These are phyloP conservation scores for Lepus europaeus DNA, from an alignment of 2,113 vertebrate genomes.

Conservation along the genomic window DNA sequence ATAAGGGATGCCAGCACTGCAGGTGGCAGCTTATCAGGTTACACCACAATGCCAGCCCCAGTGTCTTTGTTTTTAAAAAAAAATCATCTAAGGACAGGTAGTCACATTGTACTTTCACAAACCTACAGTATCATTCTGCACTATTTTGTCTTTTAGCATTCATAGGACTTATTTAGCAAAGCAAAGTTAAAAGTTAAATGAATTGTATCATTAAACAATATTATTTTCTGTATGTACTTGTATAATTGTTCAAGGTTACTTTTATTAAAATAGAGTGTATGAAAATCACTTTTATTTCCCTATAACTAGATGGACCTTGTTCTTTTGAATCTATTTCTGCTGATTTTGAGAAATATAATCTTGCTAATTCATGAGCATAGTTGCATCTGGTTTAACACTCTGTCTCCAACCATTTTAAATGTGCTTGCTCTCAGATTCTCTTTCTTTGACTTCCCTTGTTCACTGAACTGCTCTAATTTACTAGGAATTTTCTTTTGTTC, in stretches of 20 bases:
- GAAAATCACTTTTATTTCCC: constrained; percentile 13
- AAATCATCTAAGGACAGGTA: background rate
- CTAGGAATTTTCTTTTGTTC: background rate
- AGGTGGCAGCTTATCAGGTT: too few relatives aligned
- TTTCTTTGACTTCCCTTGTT: background rate
- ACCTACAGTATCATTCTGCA: background rate
- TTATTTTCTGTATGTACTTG: background rate
- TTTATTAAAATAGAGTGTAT: background rate
- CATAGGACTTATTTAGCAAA: background rate
- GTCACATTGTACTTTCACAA: background rate
- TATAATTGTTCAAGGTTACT: background rate
- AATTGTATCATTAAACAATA: constrained; percentile 12
- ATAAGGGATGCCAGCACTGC: too few relatives aligned
- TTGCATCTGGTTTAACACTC: background rate
- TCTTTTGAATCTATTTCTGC: constrained; percentile 29
- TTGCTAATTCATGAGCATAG: constrained; percentile 26
- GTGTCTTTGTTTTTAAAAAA: background rate
- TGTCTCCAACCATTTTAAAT: constrained; percentile 23
- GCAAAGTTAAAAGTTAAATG: background rate
- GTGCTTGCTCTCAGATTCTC: background rate
- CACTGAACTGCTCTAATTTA: background rate
- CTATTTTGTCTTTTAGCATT: background rate
- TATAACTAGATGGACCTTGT: background rate
- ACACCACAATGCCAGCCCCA: too few relatives aligned
- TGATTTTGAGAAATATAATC: constrained; percentile 34